Evolutionary conservation across 2,888 invertebrate genomes (phyloP).

Genomic region (Callyntrura sp.): DNA sequence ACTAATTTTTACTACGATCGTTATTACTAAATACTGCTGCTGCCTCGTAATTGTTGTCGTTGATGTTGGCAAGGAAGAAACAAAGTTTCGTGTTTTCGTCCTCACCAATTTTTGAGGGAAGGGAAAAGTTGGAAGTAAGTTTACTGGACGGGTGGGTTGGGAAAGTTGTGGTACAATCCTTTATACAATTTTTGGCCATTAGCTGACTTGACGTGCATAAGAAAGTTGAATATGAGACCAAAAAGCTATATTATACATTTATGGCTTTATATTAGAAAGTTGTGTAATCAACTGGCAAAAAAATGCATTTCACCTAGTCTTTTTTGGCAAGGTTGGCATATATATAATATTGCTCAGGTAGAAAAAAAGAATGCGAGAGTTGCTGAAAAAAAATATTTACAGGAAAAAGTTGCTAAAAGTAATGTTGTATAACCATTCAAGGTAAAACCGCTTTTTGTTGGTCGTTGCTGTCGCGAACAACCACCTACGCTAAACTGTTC

Average conservation of each 20-base stretch:
- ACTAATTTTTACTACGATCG: not conserved
- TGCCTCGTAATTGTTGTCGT: not conserved
- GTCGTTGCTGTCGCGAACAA: too few relatives aligned
- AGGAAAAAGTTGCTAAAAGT: too few relatives aligned
- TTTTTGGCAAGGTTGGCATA: not conserved
- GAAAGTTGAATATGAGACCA: not conserved
- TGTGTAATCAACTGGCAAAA: not conserved
- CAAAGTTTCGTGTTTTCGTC: not conserved
- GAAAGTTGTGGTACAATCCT: constrained; percentile 32
- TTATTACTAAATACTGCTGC: not conserved
- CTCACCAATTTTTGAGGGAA: not conserved
- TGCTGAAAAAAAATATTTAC: too few relatives aligned
- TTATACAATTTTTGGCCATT: constrained; percentile 27
- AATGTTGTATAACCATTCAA: too few relatives aligned
- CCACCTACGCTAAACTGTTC: too few relatives aligned
- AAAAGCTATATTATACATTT: not conserved
- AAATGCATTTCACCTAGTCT: constrained; percentile 3
- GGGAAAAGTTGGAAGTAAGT: not conserved
- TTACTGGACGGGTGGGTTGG: not conserved
- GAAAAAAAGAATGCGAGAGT: too few relatives aligned
- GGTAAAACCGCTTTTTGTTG: too few relatives aligned
- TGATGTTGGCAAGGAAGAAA: not conserved
- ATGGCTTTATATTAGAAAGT: not conserved
- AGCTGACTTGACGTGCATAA: not conserved
- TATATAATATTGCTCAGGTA: too few relatives aligned